Evolutionary conservation across 30 jellyfish, hydroid and myxozoan genomes (phyloP).

Genomic region (Chrysaora quinquecirrha): DNA sequence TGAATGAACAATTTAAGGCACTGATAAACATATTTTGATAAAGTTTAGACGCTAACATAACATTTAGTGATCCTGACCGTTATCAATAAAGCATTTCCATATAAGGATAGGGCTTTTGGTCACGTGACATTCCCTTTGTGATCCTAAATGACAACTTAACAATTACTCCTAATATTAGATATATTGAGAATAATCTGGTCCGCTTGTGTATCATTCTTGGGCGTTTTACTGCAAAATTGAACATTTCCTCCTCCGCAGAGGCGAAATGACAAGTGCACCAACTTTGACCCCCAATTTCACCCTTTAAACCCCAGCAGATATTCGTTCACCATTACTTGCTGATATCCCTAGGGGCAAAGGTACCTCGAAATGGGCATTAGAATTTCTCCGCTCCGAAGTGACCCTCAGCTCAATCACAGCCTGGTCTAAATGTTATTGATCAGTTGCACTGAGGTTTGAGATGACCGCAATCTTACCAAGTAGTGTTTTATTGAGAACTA

Average conservation of each 20-base stretch:
- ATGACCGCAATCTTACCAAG: too few species aligned
- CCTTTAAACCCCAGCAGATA: background rate
- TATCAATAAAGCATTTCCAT: background rate
- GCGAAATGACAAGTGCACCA: background rate
- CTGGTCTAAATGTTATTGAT: slow-evolving; percentile 3
- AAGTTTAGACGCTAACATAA: too few species aligned
- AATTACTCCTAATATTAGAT: too few species aligned
- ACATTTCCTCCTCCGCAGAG: slow-evolving; percentile 4
- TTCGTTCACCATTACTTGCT: background rate
- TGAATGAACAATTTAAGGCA: background rate
- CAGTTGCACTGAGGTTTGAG: too few species aligned
- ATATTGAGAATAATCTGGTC: background rate
- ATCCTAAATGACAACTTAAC: background rate
- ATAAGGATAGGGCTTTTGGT: background rate
- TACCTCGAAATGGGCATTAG: background rate
- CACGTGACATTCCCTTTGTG: background rate
- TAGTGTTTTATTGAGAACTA: too few species aligned
- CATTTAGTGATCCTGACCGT: background rate
- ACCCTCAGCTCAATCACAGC: background rate
- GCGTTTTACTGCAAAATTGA: too few species aligned
- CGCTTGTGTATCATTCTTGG: too few species aligned
- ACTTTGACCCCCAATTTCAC: slow-evolving; percentile 3
- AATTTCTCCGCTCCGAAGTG: slow-evolving; percentile 9
- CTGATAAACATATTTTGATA: background rate
- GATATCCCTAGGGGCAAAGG: background rate